Evolutionary conservation across 2,113 vertebrate species (phyloP).

Genomic region (Connochaetes taurinus): DNA sequence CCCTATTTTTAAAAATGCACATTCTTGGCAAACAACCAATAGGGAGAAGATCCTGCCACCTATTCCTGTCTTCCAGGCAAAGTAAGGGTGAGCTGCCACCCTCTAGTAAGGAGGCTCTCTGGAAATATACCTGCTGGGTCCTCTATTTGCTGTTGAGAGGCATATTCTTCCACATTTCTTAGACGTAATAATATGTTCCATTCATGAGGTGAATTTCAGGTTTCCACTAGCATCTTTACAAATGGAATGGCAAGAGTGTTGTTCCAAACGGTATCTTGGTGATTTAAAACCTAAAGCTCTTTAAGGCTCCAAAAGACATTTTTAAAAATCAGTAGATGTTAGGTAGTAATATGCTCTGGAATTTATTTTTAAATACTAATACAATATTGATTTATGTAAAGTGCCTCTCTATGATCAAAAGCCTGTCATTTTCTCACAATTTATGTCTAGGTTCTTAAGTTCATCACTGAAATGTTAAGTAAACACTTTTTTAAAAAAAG

Average conservation of each 20-base stretch:
- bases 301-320: slow-evolving; percentile 21
- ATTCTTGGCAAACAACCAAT: slow-evolving; percentile 6
- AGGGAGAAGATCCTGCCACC: neutral
- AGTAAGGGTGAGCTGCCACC: neutral
- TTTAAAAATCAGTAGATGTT: slow-evolving; percentile 40
- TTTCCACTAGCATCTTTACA: slow-evolving; percentile 5
- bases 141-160: neutral
- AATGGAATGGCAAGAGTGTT: neutral
- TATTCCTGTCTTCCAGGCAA: neutral
- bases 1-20: neutral
- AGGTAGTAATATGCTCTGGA: neutral
- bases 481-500: neutral
- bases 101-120: neutral
- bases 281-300: slow-evolving; percentile 47
- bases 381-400: slow-evolving; percentile 26
- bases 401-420: slow-evolving; percentile 12
- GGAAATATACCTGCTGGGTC: neutral
- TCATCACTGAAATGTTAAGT: slow-evolving; percentile 4
- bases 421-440: neutral
- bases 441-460: neutral
- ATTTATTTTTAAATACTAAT: slow-evolving; percentile 52
- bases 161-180: neutral
- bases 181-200: neutral
- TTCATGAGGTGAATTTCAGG: slow-evolving; percentile 29
- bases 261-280: slow-evolving; percentile 13